Base-by-base conservation (phyloP, 2,888 invertebrate genomes). In the Plusia festucae region DNA sequence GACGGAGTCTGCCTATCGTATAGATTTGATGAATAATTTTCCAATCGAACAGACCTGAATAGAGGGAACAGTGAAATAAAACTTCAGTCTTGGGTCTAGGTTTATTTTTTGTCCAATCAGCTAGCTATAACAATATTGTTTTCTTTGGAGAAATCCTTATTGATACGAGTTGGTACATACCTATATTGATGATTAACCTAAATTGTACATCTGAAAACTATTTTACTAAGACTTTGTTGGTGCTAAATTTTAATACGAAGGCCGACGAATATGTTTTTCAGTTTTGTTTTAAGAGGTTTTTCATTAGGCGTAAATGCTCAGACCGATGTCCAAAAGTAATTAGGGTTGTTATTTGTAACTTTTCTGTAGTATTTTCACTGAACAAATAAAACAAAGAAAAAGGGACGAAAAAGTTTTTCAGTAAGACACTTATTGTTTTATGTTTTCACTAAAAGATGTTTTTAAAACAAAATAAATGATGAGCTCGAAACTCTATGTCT, bases 21-120 rank as follows among this genome's bases (percentile, higher is more conserved):
- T 82, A 88, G 86, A 90, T 90, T 91, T 89, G 87, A 89, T 90
- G 90, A 91, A 91, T 90, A 91, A 89, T 90, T 90, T 90, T 89
- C 87, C 89, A 80, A 88, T 86, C 77, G 85, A 88, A 81, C 68
- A 83, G 80, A 83, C 81, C 68, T 71, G 81, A 86, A 85, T 81
- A 72, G 76, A 70, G 60, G 62, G 57, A 66, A 56, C 62, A 62
- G 34, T 65, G 67, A 78, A 79, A 77, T 79, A 79, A 82, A 82
- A 82, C 79, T 78, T 70, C 64, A 79, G 61, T 53, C 40, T 56
- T 77, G 62, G 55, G 60, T 30, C 20, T 52, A 46, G 32, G 15
- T 54, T 51, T 46, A 30, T 51, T 54, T 58, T 32, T 73, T 46
- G 27, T 44, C 27, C 44, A 71, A 62, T 40, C n/a, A 20, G 46